Conservation (phyloP, 2,888 invertebrate genomes). For the Fissipunctia ypsillon region DNA sequence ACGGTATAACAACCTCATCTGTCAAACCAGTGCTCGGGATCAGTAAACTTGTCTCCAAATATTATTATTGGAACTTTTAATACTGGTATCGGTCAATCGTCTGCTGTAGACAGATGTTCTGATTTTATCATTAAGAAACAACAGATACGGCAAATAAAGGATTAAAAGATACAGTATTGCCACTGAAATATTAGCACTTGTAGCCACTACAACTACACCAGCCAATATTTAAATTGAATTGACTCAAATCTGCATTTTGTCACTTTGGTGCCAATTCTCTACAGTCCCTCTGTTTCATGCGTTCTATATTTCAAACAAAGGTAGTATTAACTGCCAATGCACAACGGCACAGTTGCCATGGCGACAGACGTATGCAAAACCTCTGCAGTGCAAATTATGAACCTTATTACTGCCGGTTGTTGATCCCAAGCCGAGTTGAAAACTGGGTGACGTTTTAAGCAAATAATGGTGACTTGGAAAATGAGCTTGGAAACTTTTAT, state of each 20-base stretch:
- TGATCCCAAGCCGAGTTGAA: constrained; percentile 33
- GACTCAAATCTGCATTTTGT: background rate
- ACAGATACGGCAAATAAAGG: constrained; percentile 8
- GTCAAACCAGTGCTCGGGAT: constrained; percentile 1
- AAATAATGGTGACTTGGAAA: constrained; percentile 23
- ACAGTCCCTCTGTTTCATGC: background rate
- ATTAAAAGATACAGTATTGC: constrained; percentile 3
- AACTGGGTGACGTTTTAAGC: constrained; percentile 33
- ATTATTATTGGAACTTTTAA: constrained; percentile 22
- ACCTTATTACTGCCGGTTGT: constrained; percentile 48
- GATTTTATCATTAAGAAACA: constrained; percentile 11
- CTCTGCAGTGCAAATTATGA: constrained; percentile 70
- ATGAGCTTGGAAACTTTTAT: constrained; percentile 45
- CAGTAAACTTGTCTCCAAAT: constrained; percentile 29
- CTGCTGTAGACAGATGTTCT: constrained; percentile 27
- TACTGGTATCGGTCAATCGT: constrained; percentile 17
- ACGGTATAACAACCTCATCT: constrained; percentile 4
- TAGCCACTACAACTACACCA: background rate
- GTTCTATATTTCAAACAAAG: constrained; percentile 11
- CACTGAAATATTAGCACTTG: background rate
- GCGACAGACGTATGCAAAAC: constrained; percentile 66
- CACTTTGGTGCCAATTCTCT: background rate
- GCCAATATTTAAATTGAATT: constrained; percentile 22
- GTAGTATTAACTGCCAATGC: constrained; percentile 36
- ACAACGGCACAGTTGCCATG: constrained; percentile 60